Evolutionary conservation across 2,888 invertebrate species (phyloP).

Genomic region (Oeneis ivallda): DNA sequence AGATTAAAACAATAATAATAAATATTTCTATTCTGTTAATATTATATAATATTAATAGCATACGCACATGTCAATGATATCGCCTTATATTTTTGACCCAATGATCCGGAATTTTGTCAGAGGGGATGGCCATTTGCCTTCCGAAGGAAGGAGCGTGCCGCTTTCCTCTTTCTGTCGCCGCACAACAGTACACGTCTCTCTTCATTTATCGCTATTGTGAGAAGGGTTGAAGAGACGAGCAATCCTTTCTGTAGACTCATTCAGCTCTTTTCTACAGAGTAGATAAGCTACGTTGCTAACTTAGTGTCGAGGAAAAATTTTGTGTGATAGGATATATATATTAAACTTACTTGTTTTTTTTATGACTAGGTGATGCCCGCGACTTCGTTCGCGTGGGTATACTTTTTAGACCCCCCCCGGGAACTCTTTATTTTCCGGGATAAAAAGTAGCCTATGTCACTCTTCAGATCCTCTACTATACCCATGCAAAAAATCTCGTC

Average conservation of each 20-base stretch:
- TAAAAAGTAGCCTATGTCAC: too few relatives aligned
- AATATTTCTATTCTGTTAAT: too few relatives aligned
- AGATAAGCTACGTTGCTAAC: constrained; percentile 6
- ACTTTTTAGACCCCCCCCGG: too few relatives aligned
- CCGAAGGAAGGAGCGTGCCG: not conserved
- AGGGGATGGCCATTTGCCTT: not conserved
- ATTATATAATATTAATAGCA: too few relatives aligned
- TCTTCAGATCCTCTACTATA: too few relatives aligned
- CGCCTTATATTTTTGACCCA: not conserved
- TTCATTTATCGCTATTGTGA: constrained; percentile 20
- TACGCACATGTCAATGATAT: not conserved
- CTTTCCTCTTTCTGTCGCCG: constrained; percentile 5
- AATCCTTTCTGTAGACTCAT: constrained; percentile 13
- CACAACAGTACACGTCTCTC: constrained; percentile 10
- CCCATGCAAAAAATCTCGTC: too few relatives aligned
- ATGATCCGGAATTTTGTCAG: not conserved
- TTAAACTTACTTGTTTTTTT: not conserved
- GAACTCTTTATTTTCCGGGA: too few relatives aligned
- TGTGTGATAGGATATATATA: not conserved
- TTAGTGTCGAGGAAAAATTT: not conserved
- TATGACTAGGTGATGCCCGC: too few relatives aligned
- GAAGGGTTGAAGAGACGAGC: constrained; percentile 18
- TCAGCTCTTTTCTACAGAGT: constrained; percentile 14
- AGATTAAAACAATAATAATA: too few relatives aligned
- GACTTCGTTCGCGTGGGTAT: too few relatives aligned